Conservation (phyloP, 2,888 invertebrate genomes). For the Latrodectus hesperus region DNA sequence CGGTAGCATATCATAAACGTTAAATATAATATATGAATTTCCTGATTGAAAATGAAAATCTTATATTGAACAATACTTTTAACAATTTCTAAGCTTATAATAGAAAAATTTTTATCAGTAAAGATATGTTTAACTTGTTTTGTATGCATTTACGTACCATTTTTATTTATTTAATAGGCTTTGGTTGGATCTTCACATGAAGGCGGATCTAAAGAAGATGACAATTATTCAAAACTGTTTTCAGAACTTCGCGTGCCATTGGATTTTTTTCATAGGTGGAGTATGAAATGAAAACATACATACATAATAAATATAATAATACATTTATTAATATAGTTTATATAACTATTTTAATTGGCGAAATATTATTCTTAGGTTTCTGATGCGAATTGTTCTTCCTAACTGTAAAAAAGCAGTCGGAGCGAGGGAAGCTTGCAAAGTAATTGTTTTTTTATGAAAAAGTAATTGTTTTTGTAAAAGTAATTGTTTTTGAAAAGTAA, state of each 20-base stretch:
- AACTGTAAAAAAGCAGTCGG: slow-evolving; percentile 80
- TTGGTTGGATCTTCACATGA: slow-evolving; percentile 1
- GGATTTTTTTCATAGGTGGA: neutral
- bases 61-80: neutral
- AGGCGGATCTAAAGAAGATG: neutral
- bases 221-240: neutral
- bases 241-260: neutral
- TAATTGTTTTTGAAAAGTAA: slow-evolving; percentile 78
- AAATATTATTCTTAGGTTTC: slow-evolving; percentile 3
- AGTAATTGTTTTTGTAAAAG: slow-evolving; percentile 75
- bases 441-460: slow-evolving; percentile 75
- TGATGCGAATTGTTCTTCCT: slow-evolving; percentile 79
- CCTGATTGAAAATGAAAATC: neutral
- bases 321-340: no score
- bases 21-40: neutral
- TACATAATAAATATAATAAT: no score
- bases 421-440: slow-evolving; percentile 81
- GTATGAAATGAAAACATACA: neutral
- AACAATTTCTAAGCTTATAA: no score
- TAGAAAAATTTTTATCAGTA: neutral
- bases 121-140: neutral
- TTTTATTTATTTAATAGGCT: neutral
- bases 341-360: no score
- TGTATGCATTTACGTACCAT: neutral
- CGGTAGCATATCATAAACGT: neutral